These are phyloP conservation scores for Protobothrops mucrosquamatus DNA, from an alignment of 2,113 vertebrate genomes.

Conservation along the genomic window DNA sequence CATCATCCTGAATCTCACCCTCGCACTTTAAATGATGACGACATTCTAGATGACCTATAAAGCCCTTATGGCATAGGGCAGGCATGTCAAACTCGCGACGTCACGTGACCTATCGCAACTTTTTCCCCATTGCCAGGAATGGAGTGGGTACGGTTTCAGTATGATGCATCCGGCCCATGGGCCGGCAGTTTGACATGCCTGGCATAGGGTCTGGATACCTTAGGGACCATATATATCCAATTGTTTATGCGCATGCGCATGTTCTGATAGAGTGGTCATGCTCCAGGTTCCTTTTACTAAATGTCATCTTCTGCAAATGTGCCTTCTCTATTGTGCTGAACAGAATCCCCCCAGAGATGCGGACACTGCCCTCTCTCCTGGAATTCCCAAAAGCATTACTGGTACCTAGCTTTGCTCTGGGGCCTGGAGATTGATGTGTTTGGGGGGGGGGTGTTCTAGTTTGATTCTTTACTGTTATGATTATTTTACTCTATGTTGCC, in stretches of 20 bases:
- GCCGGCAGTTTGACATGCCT: neutral
- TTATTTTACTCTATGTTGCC: neutral
- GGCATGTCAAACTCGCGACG: too few relatives aligned
- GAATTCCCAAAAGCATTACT: neutral
- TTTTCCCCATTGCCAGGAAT: too few relatives aligned
- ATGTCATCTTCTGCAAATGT: neutral
- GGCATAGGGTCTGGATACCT: neutral
- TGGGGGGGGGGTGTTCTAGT: neutral
- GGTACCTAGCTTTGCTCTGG: neutral
- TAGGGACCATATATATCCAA: neutral
- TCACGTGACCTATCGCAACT: too few relatives aligned
- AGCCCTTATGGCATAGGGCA: neutral
- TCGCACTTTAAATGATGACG: neutral
- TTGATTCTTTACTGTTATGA: neutral
- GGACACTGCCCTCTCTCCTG: neutral
- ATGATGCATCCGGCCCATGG: rapidly evolving
- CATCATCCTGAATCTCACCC: neutral
- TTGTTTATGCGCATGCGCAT: neutral
- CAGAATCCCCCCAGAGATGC: neutral
- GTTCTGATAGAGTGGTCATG: neutral
- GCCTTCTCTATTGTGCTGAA: neutral
- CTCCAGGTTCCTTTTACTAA: neutral
- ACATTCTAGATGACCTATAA: neutral
- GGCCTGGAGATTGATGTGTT: neutral
- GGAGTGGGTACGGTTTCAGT: too few relatives aligned